Conservation (phyloP, 2,797 vertebrate species). For the Gymnoscopelus microlampas region DNA sequence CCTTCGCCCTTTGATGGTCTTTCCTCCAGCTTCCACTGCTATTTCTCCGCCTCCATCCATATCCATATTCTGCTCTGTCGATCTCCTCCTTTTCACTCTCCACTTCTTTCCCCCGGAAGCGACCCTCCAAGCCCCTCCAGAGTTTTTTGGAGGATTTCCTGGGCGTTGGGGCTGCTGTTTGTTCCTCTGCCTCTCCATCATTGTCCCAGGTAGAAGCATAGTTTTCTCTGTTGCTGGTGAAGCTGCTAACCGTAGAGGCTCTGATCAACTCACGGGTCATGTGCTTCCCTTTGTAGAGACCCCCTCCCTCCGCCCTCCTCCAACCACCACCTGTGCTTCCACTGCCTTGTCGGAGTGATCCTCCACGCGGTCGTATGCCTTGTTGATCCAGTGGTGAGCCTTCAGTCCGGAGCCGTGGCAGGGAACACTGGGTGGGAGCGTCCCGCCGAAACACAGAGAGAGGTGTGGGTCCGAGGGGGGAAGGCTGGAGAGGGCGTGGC, state of each 20-base stretch:
- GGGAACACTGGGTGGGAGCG: constrained; percentile 82
- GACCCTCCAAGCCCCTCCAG: constrained; percentile 81
- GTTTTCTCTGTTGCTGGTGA: constrained; percentile 71
- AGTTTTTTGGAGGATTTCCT: constrained; percentile 72
- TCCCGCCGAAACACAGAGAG: constrained; percentile 83
- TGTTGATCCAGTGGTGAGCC: constrained; percentile 71
- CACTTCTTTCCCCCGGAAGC: constrained; percentile 77
- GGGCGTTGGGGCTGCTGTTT: constrained; percentile 31
- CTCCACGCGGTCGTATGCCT: constrained; percentile 72
- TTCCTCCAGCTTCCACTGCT: constrained; percentile 73
- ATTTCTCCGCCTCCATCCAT: constrained; percentile 68
- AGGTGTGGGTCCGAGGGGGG: constrained; percentile 78
- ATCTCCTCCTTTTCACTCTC: constrained; percentile 74
- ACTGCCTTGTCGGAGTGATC: constrained; percentile 77
- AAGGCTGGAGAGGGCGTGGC: constrained; percentile 78
- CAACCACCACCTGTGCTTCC: constrained; percentile 54
- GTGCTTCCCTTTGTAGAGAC: constrained; percentile 85
- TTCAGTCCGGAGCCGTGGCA: constrained; percentile 74
- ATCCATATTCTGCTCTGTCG: constrained; percentile 74
- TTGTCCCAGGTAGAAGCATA: constrained; percentile 73
- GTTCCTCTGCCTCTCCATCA: constrained; percentile 48
- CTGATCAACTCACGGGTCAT: constrained; percentile 83
- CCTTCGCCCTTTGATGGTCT: constrained; percentile 66
- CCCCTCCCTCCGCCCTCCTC: constrained; percentile 68
- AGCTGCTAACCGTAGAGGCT: constrained; percentile 83